These are phyloP conservation scores for Medauroidea extradentata DNA, from an alignment of 1,140 invertebrate genomes.

Conservation along the genomic window DNA sequence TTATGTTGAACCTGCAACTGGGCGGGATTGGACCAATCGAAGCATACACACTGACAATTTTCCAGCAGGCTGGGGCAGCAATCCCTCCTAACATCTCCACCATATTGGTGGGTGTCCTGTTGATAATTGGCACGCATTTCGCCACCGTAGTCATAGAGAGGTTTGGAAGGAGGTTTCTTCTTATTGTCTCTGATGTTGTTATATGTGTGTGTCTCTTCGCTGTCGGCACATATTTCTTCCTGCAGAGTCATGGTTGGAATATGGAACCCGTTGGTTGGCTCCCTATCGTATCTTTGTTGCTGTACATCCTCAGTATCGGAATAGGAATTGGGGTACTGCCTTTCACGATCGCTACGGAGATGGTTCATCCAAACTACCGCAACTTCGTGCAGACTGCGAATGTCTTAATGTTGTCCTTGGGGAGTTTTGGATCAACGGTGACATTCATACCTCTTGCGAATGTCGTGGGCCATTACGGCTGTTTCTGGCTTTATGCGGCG, in stretches of 20 bases:
- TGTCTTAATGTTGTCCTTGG: slow-evolving; percentile 62
- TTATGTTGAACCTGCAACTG: slow-evolving; percentile 41
- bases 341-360: slow-evolving; percentile 57
- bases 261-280: slow-evolving; percentile 43
- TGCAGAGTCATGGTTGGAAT: slow-evolving; percentile 33
- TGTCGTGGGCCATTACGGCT: slow-evolving; percentile 46
- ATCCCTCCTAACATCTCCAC: slow-evolving; percentile 44
- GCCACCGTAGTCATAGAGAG: slow-evolving; percentile 54
- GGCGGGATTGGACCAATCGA: slow-evolving; percentile 43
- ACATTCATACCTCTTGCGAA: slow-evolving; percentile 46
- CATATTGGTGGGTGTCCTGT: slow-evolving; percentile 48
- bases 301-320: slow-evolving; percentile 52
- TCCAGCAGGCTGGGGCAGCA: slow-evolving; percentile 45
- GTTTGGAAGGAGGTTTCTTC: slow-evolving; percentile 51
- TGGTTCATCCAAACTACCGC: slow-evolving; percentile 70
- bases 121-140: slow-evolving; percentile 45
- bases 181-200: slow-evolving; percentile 48
- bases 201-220: slow-evolving; percentile 43
- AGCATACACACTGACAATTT: slow-evolving; percentile 53
- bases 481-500: slow-evolving; percentile 55
- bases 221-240: slow-evolving; percentile 44
- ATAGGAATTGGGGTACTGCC: slow-evolving; percentile 50
- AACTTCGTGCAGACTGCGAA: slow-evolving; percentile 70
- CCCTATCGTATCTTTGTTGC: slow-evolving; percentile 47
- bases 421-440: slow-evolving; percentile 49